These are phyloP conservation scores for Esox masquinongy DNA, from an alignment of 2,797 vertebrate genomes.

Conservation along the genomic window DNA sequence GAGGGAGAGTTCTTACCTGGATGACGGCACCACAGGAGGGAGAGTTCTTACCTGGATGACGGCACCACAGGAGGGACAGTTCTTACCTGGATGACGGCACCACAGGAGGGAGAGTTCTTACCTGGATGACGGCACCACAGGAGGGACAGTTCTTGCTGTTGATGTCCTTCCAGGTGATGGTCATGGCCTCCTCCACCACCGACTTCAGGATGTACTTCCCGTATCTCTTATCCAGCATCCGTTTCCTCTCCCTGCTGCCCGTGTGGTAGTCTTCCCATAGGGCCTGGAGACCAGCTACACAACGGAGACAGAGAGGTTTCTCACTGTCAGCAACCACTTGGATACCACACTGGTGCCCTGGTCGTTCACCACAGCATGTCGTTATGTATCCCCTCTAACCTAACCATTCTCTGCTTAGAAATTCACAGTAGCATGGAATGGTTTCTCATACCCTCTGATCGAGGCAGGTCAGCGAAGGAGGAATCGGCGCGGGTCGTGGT, in stretches of 20 bases:
- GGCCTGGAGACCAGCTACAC: neutral
- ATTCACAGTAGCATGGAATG: neutral
- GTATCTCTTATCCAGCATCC: neutral
- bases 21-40: neutral
- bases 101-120: neutral
- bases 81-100: neutral
- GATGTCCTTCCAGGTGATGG: neutral
- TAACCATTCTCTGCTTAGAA: neutral
- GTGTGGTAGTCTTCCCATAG: slow-evolving; percentile 1
- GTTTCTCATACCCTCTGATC: neutral
- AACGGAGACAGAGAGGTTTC: too few relatives aligned
- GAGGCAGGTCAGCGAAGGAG: neutral
- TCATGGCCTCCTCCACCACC: neutral
- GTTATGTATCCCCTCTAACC: too few relatives aligned
- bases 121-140: neutral
- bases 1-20: neutral
- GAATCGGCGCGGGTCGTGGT: neutral
- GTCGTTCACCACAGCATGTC: too few relatives aligned
- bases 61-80: neutral
- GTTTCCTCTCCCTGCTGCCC: neutral
- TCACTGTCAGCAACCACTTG: too few relatives aligned
- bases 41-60: neutral
- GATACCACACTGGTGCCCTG: too few relatives aligned
- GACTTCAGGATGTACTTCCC: neutral
- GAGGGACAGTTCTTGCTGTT: neutral